phyloP scores from a whole-genome alignment of 2,797 vertebrate genomes.

The Tokudaia muenninki region DNA sequence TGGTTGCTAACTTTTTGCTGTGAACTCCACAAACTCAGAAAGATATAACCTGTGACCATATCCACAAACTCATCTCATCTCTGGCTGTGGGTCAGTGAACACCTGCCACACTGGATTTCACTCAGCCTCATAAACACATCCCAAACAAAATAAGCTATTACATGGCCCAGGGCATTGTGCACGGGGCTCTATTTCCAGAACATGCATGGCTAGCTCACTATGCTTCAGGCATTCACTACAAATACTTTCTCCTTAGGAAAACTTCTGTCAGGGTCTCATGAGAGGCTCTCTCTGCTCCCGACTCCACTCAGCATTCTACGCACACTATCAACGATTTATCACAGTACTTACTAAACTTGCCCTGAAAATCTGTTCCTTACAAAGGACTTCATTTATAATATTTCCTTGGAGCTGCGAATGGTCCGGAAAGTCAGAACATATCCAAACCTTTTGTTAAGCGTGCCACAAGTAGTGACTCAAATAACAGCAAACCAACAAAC shows the following conservation, averaged over 20 bases:
- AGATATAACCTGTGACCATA: neutral
- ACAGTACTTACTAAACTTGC: neutral
- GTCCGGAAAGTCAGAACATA: neutral
- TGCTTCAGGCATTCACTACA: neutral
- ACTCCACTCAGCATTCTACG: neutral
- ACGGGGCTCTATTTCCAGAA: neutral
- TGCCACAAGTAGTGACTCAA: neutral
- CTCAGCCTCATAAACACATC: neutral
- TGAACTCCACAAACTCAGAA: neutral
- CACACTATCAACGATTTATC: neutral
- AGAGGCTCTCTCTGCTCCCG: neutral
- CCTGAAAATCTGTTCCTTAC: neutral
- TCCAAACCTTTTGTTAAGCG: neutral
- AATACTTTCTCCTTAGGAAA: conserved; percentile 1
- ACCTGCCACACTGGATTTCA: neutral
- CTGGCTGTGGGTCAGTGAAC: neutral
- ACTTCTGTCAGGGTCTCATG: neutral
- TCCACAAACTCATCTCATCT: neutral
- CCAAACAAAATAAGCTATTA: conserved; percentile 37
- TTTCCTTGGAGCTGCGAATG: neutral
- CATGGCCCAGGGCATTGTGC: neutral
- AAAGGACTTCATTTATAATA: neutral
- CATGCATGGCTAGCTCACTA: neutral
- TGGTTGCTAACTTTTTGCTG: neutral
- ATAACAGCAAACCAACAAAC: neutral